Evolutionary conservation across 2,888 invertebrate genomes (phyloP).

Genomic region (Germaria angustata): DNA sequence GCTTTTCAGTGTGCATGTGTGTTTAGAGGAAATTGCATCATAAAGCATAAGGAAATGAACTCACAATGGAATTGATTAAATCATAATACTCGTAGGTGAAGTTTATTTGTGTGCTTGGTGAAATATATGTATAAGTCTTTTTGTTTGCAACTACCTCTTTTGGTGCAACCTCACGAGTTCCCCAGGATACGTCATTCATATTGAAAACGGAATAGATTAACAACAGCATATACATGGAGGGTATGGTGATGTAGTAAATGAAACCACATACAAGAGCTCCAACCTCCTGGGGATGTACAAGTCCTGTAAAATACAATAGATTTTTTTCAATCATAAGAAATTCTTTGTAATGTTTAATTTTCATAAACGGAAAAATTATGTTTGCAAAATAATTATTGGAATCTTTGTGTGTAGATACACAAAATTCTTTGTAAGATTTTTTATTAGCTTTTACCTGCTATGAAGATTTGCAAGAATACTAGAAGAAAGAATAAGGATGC

Average conservation of each 20-base stretch:
- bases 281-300: constrained; percentile 90
- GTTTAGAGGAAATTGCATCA: background rate
- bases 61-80: constrained; percentile 26
- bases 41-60: background rate
- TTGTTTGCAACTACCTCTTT: constrained; percentile 70
- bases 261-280: constrained; percentile 86
- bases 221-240: constrained; percentile 95
- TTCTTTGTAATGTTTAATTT: no score
- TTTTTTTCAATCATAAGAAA: no score
- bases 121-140: no score
- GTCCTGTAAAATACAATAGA: constrained; percentile 76
- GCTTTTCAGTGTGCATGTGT: background rate
- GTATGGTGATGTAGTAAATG: constrained; percentile 94
- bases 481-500: constrained; percentile 91
- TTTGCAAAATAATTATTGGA: no score
- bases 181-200: constrained; percentile 96
- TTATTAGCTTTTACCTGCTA: constrained; percentile 81
- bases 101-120: background rate
- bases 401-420: background rate
- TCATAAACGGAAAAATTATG: no score
- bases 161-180: constrained; percentile 89
- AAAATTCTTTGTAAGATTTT: background rate
- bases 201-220: constrained; percentile 96
- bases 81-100: constrained; percentile 9
- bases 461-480: constrained; percentile 85